Conservation (phyloP, 2,113 vertebrate genomes). For the Puma concolor region DNA sequence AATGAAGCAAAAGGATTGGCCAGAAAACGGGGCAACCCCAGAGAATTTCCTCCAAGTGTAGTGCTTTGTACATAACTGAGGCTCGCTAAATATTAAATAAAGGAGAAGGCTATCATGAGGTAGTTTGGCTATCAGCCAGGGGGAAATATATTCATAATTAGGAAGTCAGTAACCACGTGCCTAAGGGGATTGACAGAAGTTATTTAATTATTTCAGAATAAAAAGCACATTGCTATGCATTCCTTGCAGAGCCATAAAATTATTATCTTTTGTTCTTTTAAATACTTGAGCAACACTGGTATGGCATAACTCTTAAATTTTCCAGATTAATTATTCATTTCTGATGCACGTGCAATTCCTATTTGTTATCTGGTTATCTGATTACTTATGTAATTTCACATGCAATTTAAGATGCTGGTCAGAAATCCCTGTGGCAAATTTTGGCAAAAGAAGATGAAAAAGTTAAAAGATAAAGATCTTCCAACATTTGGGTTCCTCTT, state of each 20-base stretch:
- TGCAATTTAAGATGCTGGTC: not conserved
- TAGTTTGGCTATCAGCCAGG: not conserved
- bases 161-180: not conserved
- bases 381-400: not conserved
- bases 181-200: not conserved
- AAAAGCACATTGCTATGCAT: not conserved
- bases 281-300: not conserved
- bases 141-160: slow-evolving; percentile 5
- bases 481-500: not conserved
- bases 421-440: not conserved
- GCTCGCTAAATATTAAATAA: slow-evolving; percentile 13
- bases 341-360: not conserved
- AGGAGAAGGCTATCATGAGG: not conserved
- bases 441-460: not conserved
- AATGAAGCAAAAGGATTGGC: not conserved
- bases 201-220: slow-evolving; percentile 32
- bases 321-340: not conserved
- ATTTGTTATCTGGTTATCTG: not conserved
- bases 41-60: not conserved
- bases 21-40: not conserved
- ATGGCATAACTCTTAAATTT: not conserved
- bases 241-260: not conserved
- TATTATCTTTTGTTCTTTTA: slow-evolving; percentile 36
- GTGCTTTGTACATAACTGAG: not conserved
- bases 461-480: slow-evolving; percentile 16